Base-by-base conservation (phyloP, 1,140 invertebrate species). In the Coptotermes formosanus region DNA sequence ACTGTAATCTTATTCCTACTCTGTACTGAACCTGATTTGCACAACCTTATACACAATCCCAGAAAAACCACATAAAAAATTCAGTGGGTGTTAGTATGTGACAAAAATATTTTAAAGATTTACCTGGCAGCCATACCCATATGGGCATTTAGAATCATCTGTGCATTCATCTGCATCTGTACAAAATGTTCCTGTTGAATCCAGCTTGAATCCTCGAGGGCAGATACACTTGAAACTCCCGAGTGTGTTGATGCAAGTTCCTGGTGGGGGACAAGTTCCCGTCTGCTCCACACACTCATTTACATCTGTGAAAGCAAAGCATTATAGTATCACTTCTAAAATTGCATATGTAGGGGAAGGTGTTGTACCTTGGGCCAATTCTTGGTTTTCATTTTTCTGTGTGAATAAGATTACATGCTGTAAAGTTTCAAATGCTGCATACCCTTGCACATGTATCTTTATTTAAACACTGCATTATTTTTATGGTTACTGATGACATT, bases 281-380 rank as follows among this genome's bases (percentile, higher is more conserved):
- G 92, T 90, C 64, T 94, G 91, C 83, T 95, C 94, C 48, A 91
- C 90, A 88, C 96, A 97, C 90, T 97, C 96, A 89, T 97, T 95
- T 25, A 97, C 94, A 90, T 97, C 95, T 96, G 89, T 90, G 89
- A 85, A 86, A 88, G 86, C 11, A 7, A 25, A 16, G 21, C 21
- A 23, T 64, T 64, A 19, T 64, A 64, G 48, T 48, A 48, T 9
- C 48, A 48, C 16, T 48, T 48, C 0, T 1, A 48, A 48, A 11
- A 12, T 7, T 48, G 48, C 48, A 48, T 7, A 48, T 2, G 48
- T 48, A 48, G 9, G 11, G 11, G 16, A 12, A 48, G 14, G 45
- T 48, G 45, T 16, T 48, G 14, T 38, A 38, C 38, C 38, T 38
- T 38, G 38, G 38, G 38, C 38, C 38, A 38, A 38, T 55, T 55